A percentile compares a stretch with the other conserved stretches of the same genome.
Evolutionary conservation across 2,113 vertebrate genomes (phyloP).

Genomic region (Anoura caudifer): DNA sequence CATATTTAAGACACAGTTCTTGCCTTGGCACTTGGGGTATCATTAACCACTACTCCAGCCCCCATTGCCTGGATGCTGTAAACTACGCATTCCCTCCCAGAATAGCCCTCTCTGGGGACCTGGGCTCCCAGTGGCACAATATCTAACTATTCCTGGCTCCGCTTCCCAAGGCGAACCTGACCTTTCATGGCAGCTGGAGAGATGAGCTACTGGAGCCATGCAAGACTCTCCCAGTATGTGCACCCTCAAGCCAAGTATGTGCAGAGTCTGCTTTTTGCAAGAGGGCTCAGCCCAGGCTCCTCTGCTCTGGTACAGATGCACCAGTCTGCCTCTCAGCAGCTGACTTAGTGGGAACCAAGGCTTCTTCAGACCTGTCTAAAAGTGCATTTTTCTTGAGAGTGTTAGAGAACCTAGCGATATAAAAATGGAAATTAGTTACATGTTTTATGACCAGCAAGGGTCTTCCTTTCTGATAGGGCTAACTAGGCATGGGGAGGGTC

Average conservation of each 20-base stretch:
- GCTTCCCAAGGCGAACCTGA: conserved; percentile 25
- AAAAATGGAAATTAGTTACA: neutral
- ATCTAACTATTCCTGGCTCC: conserved; percentile 20
- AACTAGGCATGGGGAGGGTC: too few species aligned
- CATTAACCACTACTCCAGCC: neutral
- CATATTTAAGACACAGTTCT: neutral
- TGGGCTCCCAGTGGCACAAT: neutral
- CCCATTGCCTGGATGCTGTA: neutral
- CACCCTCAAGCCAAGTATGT: neutral
- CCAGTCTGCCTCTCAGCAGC: neutral
- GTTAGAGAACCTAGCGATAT: neutral
- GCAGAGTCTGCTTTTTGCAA: neutral
- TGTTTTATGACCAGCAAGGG: neutral
- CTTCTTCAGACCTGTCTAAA: neutral
- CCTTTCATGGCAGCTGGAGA: conserved; percentile 9
- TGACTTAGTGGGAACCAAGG: neutral
- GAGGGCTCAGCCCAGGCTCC: neutral
- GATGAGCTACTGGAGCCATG: neutral
- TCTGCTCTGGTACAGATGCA: neutral
- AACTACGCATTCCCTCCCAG: conserved; percentile 36
- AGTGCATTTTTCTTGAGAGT: neutral
- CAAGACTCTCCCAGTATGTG: neutral
- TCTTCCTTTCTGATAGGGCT: neutral
- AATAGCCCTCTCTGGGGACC: conserved; percentile 42
- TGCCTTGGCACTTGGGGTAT: neutral